Percentiles rank a stretch among this genome's conserved stretches.
phyloP scores from a whole-genome alignment of 2,797 vertebrate genomes.

The Melanotaenia nigrans region DNA sequence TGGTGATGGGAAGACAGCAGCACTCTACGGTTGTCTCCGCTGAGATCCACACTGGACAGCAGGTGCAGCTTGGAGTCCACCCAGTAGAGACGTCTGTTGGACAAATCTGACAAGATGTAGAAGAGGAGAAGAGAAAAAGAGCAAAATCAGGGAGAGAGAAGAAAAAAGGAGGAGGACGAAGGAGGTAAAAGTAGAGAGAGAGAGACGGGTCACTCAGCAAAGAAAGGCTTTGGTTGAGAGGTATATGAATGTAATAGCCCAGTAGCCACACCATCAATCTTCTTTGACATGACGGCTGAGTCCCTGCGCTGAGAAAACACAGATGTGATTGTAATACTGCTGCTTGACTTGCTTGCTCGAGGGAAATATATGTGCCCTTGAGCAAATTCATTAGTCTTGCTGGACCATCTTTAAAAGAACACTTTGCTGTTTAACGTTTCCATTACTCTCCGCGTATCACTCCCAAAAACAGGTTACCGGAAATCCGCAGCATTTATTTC shows the following conservation, averaged over 20 bases:
- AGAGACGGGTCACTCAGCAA: slow-evolving; percentile 59
- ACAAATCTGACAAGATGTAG: slow-evolving; percentile 85
- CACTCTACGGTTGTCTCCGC: slow-evolving; percentile 91
- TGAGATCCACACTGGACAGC: slow-evolving; percentile 95
- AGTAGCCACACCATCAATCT: slow-evolving; percentile 73
- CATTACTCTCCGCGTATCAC: slow-evolving; percentile 4
- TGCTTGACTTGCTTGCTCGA: slow-evolving; percentile 61
- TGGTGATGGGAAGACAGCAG: slow-evolving; percentile 91
- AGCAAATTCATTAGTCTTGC: slow-evolving; percentile 66
- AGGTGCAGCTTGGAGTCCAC: slow-evolving; percentile 98
- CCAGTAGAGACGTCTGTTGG: slow-evolving; percentile 97
- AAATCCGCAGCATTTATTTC: background rate
- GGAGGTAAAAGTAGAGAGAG: slow-evolving; percentile 31
- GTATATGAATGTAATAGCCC: slow-evolving; percentile 71
- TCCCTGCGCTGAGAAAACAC: slow-evolving; percentile 60
- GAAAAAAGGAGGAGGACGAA: slow-evolving; percentile 4
- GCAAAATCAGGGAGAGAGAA: slow-evolving; percentile 18
- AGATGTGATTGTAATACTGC: slow-evolving; percentile 70
- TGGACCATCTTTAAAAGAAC: slow-evolving; percentile 43
- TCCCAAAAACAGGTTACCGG: background rate
- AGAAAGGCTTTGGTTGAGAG: slow-evolving; percentile 63
- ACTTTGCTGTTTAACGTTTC: slow-evolving; percentile 35
- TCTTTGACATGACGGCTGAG: slow-evolving; percentile 62
- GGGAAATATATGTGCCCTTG: slow-evolving; percentile 53
- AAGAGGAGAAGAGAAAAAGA: background rate